Evolutionary conservation across 2,888 invertebrate genomes (phyloP), one percentile per base, ranked within the genome.

Genomic region (Synergus japonicus): DNA sequence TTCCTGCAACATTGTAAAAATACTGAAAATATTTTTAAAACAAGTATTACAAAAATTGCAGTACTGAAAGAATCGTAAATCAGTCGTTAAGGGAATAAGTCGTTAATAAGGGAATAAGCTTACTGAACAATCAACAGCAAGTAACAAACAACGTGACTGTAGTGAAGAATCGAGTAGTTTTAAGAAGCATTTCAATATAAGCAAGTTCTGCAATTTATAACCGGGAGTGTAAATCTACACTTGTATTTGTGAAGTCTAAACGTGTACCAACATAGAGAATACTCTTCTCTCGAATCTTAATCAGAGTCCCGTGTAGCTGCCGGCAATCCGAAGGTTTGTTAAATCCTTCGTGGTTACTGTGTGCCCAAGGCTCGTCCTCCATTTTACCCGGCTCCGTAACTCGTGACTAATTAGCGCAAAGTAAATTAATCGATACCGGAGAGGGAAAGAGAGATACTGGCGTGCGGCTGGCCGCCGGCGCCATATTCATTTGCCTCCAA

Each of bases 351-450:
- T 81, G 83, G 78, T 77, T 81, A 77, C 81, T 79, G 79, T 22
- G 63, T 58, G n/a, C 78, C 77, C 58, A 60, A 60, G 22, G 76
- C 79, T 81, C 78, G 78, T 80, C 81, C 84, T 76, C 84, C 83
- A 83, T 83, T 82, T 83, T 82, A 63, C 73, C 49, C 81, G 67
- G 60, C 78, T 76, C 49, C 80, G 81, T 79, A 69, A 69, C 81
- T 84, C 82, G 83, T 84, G 84, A 84, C 85, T 85, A 85, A 85
- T 85, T 85, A 85, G 84, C 82, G 81, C 66, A 66, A 43, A 76
- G 65, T 80, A 77, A 80, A 80, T 77, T 77, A 80, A 80, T 80
- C 80, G 80, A 80, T 80, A 80, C 67, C 37, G 41, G 65, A 67
- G 81, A 80, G 86, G 73, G 79, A 65, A 76, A 81, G 84, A 82